Evolutionary conservation across 2,888 invertebrate species (phyloP).

Genomic region (Gastrophysa polygoni): DNA sequence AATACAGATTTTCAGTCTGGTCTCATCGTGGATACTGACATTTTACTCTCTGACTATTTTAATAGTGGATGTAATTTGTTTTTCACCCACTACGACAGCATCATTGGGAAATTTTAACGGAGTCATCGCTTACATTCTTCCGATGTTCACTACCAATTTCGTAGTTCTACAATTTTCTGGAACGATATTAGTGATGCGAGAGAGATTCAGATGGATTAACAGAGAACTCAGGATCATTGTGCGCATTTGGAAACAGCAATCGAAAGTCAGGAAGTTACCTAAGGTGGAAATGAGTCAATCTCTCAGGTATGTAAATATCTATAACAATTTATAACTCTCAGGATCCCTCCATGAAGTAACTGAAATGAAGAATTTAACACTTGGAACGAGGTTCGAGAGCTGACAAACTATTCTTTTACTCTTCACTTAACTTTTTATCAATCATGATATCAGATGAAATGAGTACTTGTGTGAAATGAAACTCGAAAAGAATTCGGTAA

Average conservation of each 20-base stretch:
- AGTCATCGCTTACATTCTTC: background rate
- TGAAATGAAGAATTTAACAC: too few species aligned
- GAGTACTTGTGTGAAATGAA: too few species aligned
- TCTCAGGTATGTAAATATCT: too few species aligned
- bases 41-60: background rate
- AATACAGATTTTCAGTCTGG: background rate
- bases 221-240: background rate
- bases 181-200: background rate
- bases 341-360: too few species aligned
- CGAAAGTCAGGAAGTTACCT: background rate
- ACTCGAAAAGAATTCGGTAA: too few species aligned
- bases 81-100: background rate
- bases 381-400: too few species aligned
- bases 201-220: background rate
- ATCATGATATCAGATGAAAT: too few species aligned
- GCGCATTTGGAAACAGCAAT: background rate
- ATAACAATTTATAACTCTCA: too few species aligned
- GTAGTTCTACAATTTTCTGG: background rate
- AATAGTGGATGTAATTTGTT: background rate
- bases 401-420: too few species aligned
- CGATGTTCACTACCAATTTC: background rate
- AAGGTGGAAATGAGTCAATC: background rate
- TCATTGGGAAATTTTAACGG: background rate
- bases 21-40: background rate
- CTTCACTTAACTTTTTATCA: too few species aligned